Evolutionary conservation across 2,888 invertebrate genomes (phyloP), one percentile per base, ranked within the genome.

Genomic region (Blomia tropicalis): DNA sequence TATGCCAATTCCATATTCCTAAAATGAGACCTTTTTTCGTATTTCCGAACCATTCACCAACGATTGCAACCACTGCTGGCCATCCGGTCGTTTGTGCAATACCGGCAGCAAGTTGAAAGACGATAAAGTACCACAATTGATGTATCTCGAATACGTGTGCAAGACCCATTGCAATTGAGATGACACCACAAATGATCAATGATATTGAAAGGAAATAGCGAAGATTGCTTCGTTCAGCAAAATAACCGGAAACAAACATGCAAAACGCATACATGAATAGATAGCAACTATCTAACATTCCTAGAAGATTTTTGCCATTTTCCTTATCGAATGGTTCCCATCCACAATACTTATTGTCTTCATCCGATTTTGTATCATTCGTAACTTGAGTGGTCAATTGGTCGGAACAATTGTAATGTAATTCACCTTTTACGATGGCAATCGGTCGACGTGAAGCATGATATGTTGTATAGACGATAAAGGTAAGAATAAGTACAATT

Each of bases 1-100:
- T 93, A 70, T 95, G 93, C 0, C 92, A 90, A 76, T 93, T 95
- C 95, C 93, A 95, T 4, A 93, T 79, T 14, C 95, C 95, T 75
- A 93, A 93, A 66, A 95, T 87, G 23, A 95, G 77, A 0, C 80
- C 80, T 32, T 61, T 43, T 19, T 66, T 66, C n/a, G 58, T 17
- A 27, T 14, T 30, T 2, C 92, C 93, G 77, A 89, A 93, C 95
- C 95, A 95, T 71, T 93, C 88, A n/a, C 89, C 89, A 58, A 95
- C 83, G 1, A 87, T 83, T 0, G 86, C 81, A 0, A 95, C 92
- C 0, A 95, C 93, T 60, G 91, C 89, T 0, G 95, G 95, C 93
- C 95, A 95, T 1, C 95, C 91, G 0, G 90, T 85, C 0, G 92
- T 87, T 77, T 95, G 92, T 11, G 84, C 82, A 17, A 91, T 77